Percentiles rank a stretch among this genome's conserved stretches.
These are phyloP conservation scores for Drosophila kurseongensis DNA, from an alignment of 1,140 invertebrate genomes.

Conservation along the genomic window DNA sequence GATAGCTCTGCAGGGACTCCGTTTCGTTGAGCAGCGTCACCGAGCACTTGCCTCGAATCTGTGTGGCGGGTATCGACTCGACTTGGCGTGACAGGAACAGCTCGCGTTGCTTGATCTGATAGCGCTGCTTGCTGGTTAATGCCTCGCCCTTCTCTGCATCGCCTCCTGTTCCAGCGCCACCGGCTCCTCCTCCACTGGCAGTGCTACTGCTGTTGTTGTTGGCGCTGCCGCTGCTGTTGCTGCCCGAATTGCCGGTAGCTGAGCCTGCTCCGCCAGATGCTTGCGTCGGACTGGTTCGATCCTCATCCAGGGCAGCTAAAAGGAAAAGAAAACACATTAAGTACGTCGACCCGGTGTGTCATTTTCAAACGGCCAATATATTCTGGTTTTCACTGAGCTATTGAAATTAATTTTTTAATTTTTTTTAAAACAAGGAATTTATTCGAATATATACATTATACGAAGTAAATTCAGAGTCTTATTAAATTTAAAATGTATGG, in stretches of 20 bases:
- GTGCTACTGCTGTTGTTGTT: constrained; percentile 49
- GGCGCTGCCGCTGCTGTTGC: constrained; percentile 32
- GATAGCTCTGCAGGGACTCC: constrained; percentile 97
- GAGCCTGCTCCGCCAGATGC: constrained; percentile 83
- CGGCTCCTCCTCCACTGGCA: constrained; percentile 72
- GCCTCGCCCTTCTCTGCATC: constrained; percentile 76
- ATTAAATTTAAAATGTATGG: too few species aligned
- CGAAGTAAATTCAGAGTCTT: too few species aligned
- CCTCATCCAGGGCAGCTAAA: constrained; percentile 86
- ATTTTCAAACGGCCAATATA: background rate
- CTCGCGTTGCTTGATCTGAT: constrained; percentile 98
- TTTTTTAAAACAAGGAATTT: too few species aligned
- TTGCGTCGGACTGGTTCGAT: constrained; percentile 79
- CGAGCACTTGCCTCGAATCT: constrained; percentile 99
- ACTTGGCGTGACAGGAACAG: constrained; percentile 99
- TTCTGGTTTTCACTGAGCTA: background rate
- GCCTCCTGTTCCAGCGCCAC: constrained; percentile 39
- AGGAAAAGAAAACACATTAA: constrained; percentile 6
- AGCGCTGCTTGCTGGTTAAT: constrained; percentile 91
- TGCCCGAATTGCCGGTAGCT: constrained; percentile 49
- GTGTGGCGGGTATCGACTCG: constrained; percentile 98
- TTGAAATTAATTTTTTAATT: too few species aligned
- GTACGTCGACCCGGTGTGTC: background rate
- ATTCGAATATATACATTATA: too few species aligned
- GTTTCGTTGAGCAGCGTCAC: constrained; percentile 99